A percentile compares a stretch with the other conserved stretches of the same genome.
These are phyloP conservation scores for Stegodyphus mimosarum DNA, from an alignment of 1,140 invertebrate species.

Conservation along the genomic window DNA sequence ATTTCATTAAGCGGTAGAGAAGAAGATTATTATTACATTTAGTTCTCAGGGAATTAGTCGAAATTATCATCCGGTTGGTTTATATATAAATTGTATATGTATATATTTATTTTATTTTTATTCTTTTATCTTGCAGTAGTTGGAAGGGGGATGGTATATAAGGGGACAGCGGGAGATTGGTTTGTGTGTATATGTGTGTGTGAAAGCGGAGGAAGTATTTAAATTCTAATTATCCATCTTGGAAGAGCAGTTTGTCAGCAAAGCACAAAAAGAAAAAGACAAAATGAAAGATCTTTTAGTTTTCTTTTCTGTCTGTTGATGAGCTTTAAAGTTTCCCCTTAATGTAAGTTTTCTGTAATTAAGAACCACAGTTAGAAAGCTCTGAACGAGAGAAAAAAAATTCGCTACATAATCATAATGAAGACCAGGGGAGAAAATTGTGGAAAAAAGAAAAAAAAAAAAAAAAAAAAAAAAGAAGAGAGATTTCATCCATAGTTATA, in stretches of 20 bases:
- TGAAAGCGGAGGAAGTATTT: conserved; percentile 55
- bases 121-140: neutral
- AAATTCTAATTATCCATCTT: conserved; percentile 58
- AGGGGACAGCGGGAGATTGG: neutral
- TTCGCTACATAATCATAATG: conserved; percentile 55
- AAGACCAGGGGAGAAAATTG: conserved; percentile 42
- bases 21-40: conserved; percentile 58
- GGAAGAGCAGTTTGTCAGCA: conserved; percentile 55
- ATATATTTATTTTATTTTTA: neutral
- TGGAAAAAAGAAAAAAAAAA: conserved; percentile 10
- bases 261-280: conserved; percentile 29
- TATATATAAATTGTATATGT: conserved; percentile 48
- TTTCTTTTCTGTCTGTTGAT: conserved; percentile 46
- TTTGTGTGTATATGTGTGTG: conserved; percentile 35
- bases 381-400: conserved; percentile 13
- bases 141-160: neutral
- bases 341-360: conserved; percentile 61
- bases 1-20: conserved; percentile 49
- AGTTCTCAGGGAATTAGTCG: conserved; percentile 42
- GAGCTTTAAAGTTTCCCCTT: conserved; percentile 61
- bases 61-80: conserved; percentile 45
- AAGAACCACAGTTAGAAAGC: conserved; percentile 52
- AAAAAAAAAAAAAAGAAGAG: neutral
- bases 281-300: conserved; percentile 59
- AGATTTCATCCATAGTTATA: conserved; percentile 17